Evolutionary conservation across 1,140 invertebrate species (phyloP), one percentile per base, ranked within the genome.

Genomic region (Drosophila arizonae): DNA sequence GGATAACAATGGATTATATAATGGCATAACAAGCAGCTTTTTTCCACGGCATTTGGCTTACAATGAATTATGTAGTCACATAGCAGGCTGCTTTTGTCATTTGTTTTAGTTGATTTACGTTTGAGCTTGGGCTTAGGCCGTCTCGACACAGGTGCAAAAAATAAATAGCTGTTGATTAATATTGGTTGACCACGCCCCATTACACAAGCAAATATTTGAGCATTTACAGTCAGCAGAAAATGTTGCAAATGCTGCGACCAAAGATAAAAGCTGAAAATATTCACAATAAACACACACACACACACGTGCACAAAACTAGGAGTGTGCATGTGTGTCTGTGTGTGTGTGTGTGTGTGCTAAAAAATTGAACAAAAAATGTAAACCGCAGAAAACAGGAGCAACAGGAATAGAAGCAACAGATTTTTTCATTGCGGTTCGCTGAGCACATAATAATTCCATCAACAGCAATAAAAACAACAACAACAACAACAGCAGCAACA

Each of bases 381-480:
- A 56, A 54, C 15, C 58, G 50, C 28, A 55, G 30, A 54, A 39
- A 33, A 58, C 61, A 76, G 48, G 50, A 61, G 48, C 54, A 60
- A 52, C 43, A 77, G 57, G 41, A 69, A 69, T 50, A 64, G 63
- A 62, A 76, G 76, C 76, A 73, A n/a, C 67, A 87, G 82, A 79
- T 86, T 87, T 73, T 80, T 72, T 79, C 28, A 28, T 81, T 87
- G 82, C 82, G 82, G 72, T 86, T 86, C 84, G 82, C 69, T 87
- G 82, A 76, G 82, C 82, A 88, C 84, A 86, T 86, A 87, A 86
- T 87, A 86, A 86, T 86, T 86, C 82, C 84, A 87, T 86, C 82
- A 86, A 60, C 82, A 68, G 58, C 81, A 77, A 56, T 71, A 73
- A 45, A 45, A 72, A 21, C 51, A 45, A 41, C 68, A 50, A 21